Percentiles rank a stretch among this genome's conserved stretches.
Evolutionary conservation across 2,797 vertebrate species (phyloP).

Genomic region (Onychomys leucogaster): DNA sequence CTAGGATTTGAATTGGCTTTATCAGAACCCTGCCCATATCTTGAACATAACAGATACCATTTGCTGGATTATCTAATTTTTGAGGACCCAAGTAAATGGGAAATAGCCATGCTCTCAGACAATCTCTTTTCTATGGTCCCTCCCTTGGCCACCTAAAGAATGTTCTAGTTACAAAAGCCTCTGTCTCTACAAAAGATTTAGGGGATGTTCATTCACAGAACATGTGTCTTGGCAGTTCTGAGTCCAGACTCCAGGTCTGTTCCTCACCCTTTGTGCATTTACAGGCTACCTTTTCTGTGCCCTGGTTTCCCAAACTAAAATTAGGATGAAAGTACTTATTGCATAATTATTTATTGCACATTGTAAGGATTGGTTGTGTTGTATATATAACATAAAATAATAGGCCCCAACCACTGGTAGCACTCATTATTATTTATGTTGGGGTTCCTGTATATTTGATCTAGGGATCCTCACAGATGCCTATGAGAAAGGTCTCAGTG

Average conservation of each 20-base stretch:
- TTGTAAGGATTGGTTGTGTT: neutral
- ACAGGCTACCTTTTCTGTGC: neutral
- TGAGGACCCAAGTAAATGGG: neutral
- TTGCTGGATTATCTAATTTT: conserved; percentile 20
- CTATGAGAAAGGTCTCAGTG: neutral
- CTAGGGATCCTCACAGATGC: neutral
- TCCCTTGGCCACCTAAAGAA: neutral
- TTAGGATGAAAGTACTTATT: conserved; percentile 28
- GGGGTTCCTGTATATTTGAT: neutral
- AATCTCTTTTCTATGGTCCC: neutral
- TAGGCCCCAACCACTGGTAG: neutral
- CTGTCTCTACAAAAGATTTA: neutral
- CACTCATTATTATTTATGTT: neutral
- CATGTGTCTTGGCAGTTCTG: neutral
- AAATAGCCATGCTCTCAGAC: neutral
- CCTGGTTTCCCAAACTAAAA: conserved; percentile 54
- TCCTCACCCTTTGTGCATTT: neutral
- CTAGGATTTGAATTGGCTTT: neutral
- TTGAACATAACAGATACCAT: neutral
- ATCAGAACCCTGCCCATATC: neutral
- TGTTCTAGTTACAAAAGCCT: neutral
- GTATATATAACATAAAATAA: neutral
- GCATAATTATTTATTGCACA: neutral
- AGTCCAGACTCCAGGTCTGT: neutral
- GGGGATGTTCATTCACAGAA: neutral